Conservation (phyloP, 1,140 invertebrate species). For the Pogonomyrmex barbatus region DNA sequence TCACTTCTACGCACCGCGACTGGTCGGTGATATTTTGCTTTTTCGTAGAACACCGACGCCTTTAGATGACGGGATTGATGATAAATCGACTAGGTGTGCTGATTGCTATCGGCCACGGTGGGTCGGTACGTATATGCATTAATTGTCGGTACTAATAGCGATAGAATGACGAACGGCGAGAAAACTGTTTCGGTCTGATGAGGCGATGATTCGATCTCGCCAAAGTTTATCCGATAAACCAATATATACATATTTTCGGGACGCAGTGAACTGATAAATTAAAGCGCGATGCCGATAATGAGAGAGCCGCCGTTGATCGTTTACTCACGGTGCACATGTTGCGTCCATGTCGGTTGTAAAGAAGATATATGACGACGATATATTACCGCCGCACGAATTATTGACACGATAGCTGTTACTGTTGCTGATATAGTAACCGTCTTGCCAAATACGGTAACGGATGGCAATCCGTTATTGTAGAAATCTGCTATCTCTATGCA, state of each 20-base stretch:
- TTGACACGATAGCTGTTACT: slow-evolving; percentile 59
- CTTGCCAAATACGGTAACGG: slow-evolving; percentile 54
- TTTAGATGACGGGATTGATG: slow-evolving; percentile 39
- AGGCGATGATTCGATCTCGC: slow-evolving; percentile 33
- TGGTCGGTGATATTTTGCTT: slow-evolving; percentile 35
- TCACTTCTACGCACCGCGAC: slow-evolving; percentile 44
- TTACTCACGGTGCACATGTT: slow-evolving; percentile 46
- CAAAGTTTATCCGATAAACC: slow-evolving; percentile 26
- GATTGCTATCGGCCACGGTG: slow-evolving; percentile 39
- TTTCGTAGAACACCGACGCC: slow-evolving; percentile 48
- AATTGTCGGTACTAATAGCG: slow-evolving; percentile 52
- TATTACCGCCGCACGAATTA: slow-evolving; percentile 56
- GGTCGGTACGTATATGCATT: slow-evolving; percentile 33
- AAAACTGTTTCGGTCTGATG: slow-evolving; percentile 40
- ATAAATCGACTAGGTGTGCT: slow-evolving; percentile 43
- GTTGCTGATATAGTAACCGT: slow-evolving; percentile 57
- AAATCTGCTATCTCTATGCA: slow-evolving; percentile 1
- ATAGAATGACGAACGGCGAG: slow-evolving; percentile 39
- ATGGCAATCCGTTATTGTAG: slow-evolving; percentile 44
- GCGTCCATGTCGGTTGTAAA: slow-evolving; percentile 42
- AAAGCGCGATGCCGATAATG: slow-evolving; percentile 53
- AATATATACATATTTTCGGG: slow-evolving; percentile 16
- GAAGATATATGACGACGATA: slow-evolving; percentile 53
- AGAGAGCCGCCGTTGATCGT: slow-evolving; percentile 32
- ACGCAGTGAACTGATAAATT: slow-evolving; percentile 24